Evolutionary conservation across 2,888 invertebrate genomes (phyloP).

Genomic region (Dastarcus helophoroides): DNA sequence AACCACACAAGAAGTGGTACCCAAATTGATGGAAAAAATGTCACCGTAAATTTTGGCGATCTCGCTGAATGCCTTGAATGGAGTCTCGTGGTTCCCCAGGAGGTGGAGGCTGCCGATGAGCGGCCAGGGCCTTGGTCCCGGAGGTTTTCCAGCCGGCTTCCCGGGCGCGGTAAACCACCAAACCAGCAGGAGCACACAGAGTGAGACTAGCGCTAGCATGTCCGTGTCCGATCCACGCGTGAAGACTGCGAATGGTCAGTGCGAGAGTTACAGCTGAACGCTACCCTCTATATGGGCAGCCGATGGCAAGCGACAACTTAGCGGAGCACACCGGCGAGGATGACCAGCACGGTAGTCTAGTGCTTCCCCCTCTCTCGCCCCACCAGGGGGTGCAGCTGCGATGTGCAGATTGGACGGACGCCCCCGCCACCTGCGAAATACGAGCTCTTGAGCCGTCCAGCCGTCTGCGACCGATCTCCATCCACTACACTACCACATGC

Average conservation of each 20-base stretch:
- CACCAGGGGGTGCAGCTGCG: conserved; percentile 31
- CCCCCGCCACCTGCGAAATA: no score
- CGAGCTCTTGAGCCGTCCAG: no score
- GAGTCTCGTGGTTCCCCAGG: conserved; percentile 49
- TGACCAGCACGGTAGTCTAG: no score
- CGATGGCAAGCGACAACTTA: conserved; percentile 16
- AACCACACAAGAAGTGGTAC: conserved; percentile 56
- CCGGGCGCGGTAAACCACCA: conserved; percentile 23
- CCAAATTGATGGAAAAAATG: conserved; percentile 58
- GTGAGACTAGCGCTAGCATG: conserved; percentile 32
- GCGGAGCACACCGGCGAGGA: no score
- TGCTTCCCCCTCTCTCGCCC: conserved; percentile 27
- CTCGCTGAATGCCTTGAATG: conserved; percentile 62
- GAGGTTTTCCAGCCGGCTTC: conserved; percentile 26
- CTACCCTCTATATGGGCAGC: conserved; percentile 34
- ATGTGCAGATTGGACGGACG: conserved; percentile 29
- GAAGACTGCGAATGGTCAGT: no score
- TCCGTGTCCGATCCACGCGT: no score
- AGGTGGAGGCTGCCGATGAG: conserved; percentile 61
- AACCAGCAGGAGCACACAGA: conserved; percentile 31
- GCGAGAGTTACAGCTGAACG: conserved; percentile 23
- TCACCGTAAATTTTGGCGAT: conserved; percentile 59
- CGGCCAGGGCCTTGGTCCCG: conserved; percentile 58
- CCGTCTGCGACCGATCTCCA: no score
- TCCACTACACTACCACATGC: no score